A percentile compares a stretch with the other conserved stretches of the same genome.
These are phyloP conservation scores for Megaustenia siamemsis DNA, from an alignment of 2,888 invertebrate genomes.

Conservation along the genomic window DNA sequence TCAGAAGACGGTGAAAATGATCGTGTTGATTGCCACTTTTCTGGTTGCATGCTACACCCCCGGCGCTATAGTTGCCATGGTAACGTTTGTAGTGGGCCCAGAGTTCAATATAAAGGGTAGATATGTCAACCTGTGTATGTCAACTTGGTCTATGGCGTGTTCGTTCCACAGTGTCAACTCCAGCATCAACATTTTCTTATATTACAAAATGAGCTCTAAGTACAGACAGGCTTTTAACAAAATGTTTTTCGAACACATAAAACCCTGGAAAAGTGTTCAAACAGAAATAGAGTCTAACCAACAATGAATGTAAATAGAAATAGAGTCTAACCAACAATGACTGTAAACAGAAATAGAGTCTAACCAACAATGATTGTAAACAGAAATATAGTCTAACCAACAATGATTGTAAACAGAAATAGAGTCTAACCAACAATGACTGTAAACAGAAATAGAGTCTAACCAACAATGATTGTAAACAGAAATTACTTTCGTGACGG, in stretches of 20 bases:
- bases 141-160: constrained; percentile 6
- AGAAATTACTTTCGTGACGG: too few relatives aligned
- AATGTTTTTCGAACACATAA: neutral
- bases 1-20: constrained; percentile 18
- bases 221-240: constrained; percentile 6
- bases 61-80: constrained; percentile 1
- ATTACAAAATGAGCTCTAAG: constrained; percentile 16
- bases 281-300: neutral
- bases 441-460: too few relatives aligned
- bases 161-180: constrained; percentile 17
- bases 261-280: neutral
- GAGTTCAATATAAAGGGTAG: constrained; percentile 24
- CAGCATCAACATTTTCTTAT: constrained; percentile 17
- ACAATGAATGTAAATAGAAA: too few relatives aligned
- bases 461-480: too few relatives aligned
- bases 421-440: neutral
- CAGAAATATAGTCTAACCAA: neutral
- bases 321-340: too few relatives aligned
- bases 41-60: constrained; percentile 17
- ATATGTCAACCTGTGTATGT: constrained; percentile 27
- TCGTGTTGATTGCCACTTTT: constrained; percentile 6
- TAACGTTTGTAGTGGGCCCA: constrained; percentile 21
- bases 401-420: neutral
- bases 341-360: too few relatives aligned
- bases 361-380: neutral